Percentiles rank a stretch among this genome's conserved stretches.
phyloP scores from a whole-genome alignment of 1,140 invertebrate species.

The Lordiphosa collinella region DNA sequence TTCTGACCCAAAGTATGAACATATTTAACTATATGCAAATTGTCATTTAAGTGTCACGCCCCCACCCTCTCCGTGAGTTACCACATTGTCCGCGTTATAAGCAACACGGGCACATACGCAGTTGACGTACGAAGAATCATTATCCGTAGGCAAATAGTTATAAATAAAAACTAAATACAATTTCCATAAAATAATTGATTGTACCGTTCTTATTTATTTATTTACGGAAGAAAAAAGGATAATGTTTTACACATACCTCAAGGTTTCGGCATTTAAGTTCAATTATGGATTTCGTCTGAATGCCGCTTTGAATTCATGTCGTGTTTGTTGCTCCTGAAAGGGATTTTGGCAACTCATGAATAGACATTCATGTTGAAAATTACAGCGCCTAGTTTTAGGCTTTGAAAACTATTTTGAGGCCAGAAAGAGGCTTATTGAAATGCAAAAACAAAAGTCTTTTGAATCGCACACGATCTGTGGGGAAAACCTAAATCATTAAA shows the following conservation, averaged over 20 bases:
- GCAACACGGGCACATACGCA: too few relatives aligned
- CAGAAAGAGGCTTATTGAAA: conserved; percentile 17
- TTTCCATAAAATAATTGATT: conserved; percentile 68
- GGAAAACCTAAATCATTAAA: too few relatives aligned
- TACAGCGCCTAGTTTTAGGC: too few relatives aligned
- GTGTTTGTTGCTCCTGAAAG: too few relatives aligned
- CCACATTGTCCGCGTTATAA: conserved; percentile 34
- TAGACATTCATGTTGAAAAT: too few relatives aligned
- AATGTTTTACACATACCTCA: conserved; percentile 24
- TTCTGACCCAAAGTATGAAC: conserved; percentile 41
- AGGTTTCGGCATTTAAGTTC: conserved; percentile 19
- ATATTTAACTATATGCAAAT: conserved; percentile 48
- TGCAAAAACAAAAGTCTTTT: conserved; percentile 14
- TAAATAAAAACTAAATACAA: conserved; percentile 60
- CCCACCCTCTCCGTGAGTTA: conserved; percentile 16
- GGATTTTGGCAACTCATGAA: too few relatives aligned
- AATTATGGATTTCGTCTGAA: conserved; percentile 6
- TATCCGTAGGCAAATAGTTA: conserved; percentile 50
- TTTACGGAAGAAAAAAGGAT: conserved; percentile 33
- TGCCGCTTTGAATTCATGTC: not conserved
- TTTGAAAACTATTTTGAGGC: conserved; percentile 10
- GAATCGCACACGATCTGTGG: conserved; percentile 2
- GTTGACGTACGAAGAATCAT: too few relatives aligned
- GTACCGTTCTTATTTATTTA: conserved; percentile 62
- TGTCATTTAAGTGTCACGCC: conserved; percentile 26